Conservation (phyloP, 2,888 invertebrate genomes). For the Nezara viridula region DNA sequence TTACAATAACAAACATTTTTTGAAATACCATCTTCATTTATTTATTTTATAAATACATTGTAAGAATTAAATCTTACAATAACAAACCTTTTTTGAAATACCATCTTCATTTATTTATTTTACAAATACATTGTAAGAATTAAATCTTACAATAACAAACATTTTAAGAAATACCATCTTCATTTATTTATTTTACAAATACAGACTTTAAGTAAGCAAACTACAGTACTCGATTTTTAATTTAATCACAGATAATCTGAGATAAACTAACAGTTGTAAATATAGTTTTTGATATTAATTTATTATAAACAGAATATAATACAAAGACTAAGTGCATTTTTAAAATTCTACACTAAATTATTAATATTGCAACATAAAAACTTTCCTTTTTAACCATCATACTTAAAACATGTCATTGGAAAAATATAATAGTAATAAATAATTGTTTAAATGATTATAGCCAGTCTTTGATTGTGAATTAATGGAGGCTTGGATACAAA, state of each 20-base stretch:
- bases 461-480: not conserved
- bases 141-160: not conserved
- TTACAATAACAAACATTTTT: too few relatives aligned
- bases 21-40: too few relatives aligned
- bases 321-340: conserved; percentile 41
- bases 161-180: not conserved
- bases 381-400: conserved; percentile 47
- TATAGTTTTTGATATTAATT: conserved; percentile 49
- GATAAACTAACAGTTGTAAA: conserved; percentile 38
- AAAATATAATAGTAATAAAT: not conserved
- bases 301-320: conserved; percentile 44
- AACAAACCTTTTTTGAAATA: too few relatives aligned
- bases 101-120: too few relatives aligned
- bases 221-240: not conserved
- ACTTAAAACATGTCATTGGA: not conserved
- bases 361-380: conserved; percentile 44
- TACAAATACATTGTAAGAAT: too few relatives aligned
- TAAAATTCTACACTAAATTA: conserved; percentile 22
- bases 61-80: not conserved
- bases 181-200: not conserved
- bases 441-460: not conserved
- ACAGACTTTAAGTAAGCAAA: not conserved
- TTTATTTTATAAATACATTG: too few relatives aligned
- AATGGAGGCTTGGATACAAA: not conserved
- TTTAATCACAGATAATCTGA: conserved; percentile 38